A percentile compares a stretch with the other conserved stretches of the same genome.
These are phyloP conservation scores for Basileuterus tristriatus DNA, from an alignment of 2,797 vertebrate species.

Conservation along the genomic window DNA sequence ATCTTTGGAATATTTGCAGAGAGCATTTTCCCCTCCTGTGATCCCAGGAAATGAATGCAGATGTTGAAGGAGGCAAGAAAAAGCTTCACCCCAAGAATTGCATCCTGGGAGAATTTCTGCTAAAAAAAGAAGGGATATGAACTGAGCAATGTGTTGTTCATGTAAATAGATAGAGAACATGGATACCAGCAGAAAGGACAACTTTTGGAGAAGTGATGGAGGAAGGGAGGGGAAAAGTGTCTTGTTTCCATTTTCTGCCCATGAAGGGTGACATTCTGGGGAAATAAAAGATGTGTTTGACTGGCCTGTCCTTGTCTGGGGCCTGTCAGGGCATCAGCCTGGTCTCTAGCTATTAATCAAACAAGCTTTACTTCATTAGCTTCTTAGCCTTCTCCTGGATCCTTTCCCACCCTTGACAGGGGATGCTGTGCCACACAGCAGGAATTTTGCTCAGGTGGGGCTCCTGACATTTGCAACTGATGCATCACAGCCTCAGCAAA, in stretches of 20 bases:
- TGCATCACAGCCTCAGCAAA: neutral
- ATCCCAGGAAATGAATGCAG: neutral
- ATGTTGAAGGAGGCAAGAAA: neutral
- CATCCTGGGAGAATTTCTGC: neutral
- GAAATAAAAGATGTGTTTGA: neutral
- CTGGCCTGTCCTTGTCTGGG: neutral
- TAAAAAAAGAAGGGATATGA: neutral
- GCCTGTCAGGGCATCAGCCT: neutral
- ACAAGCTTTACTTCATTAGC: neutral
- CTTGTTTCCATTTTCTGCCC: neutral
- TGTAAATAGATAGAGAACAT: neutral
- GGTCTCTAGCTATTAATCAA: neutral
- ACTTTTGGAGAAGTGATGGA: neutral
- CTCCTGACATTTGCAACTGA: neutral
- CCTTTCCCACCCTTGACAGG: neutral
- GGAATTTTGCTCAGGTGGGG: neutral
- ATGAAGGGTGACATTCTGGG: neutral
- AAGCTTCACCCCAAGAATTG: neutral
- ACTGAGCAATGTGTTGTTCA: neutral
- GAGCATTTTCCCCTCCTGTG: neutral
- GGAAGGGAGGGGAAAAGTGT: accelerated
- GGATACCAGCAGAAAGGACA: neutral
- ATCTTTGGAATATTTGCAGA: neutral
- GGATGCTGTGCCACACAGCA: neutral
- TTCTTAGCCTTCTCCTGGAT: neutral